Evolutionary conservation across 2,113 vertebrate genomes (phyloP).

Genomic region (Fulmarus glacialis): DNA sequence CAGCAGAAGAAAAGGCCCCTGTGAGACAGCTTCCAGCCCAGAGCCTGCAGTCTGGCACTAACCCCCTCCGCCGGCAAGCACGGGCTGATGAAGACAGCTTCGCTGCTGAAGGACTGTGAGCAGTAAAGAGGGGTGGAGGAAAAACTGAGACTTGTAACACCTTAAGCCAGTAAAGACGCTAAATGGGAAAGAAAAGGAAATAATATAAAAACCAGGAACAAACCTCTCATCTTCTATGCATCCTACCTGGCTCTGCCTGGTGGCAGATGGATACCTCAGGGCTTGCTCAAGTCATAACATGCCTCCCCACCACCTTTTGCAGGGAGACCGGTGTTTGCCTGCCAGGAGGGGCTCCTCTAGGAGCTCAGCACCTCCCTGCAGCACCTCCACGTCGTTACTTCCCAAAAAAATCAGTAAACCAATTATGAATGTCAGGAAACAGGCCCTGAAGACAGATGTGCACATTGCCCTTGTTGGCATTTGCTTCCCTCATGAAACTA

Average conservation of each 20-base stretch:
- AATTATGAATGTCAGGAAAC: not conserved
- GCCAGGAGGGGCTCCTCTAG: not conserved
- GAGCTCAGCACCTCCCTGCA: not conserved
- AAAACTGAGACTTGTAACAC: not conserved
- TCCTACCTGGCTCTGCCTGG: not conserved
- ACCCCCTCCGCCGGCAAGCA: not conserved
- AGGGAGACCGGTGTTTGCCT: not conserved
- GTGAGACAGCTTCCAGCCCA: not conserved
- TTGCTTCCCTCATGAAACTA: not conserved
- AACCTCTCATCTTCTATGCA: not conserved
- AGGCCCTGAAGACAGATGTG: not conserved
- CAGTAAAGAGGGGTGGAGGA: not conserved
- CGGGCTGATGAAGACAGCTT: not conserved
- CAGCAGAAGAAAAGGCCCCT: not conserved
- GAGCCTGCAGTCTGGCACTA: not conserved
- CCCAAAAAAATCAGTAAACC: not conserved
- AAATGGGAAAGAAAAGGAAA: not conserved
- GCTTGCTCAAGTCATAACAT: not conserved
- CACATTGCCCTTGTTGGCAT: rapidly evolving
- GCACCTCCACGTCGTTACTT: not conserved
- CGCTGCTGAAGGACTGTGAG: not conserved
- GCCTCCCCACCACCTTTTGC: not conserved
- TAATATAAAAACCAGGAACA: not conserved
- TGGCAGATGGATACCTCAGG: not conserved
- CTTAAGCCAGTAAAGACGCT: not conserved